Base-by-base conservation (phyloP, 2,113 vertebrate genomes). In the Hydrolagus affinis region DNA sequence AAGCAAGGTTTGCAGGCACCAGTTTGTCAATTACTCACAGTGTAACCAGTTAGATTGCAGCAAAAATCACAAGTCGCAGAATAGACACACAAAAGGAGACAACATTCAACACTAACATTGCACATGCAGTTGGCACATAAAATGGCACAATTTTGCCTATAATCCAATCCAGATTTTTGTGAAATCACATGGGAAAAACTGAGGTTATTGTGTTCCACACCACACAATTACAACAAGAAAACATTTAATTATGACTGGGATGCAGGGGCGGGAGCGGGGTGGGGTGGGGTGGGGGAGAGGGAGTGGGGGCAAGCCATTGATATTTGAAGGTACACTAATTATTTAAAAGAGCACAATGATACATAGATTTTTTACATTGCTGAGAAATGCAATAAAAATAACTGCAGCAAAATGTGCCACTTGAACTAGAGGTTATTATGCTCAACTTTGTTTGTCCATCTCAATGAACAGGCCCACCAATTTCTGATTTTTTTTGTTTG, bases 1-100 rank as follows among this genome's bases (percentile, higher is more conserved):
- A 83, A 83, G 78, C 78, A 66, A 83, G 60, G 60, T 83, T 66
- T 66, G 78, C 78, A 83, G 78, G 78, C 78, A 83, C 23, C 78
- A 83, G 78, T 66, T 83, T 83, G 78, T 83, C 66, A 44, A 66
- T 66, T 83, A 66, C 66, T 83, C 78, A 83, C 78, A 83, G 78
- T 83, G 78, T 83, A 32, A 32, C 78, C 78, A 83, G 78, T 83
- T 83, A 83, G 78, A 68, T 66, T 68, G 64, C 60, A 66, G 78
- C 78, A 83, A 64, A 44, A 44, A 66, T 68, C 23, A 83, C 23
- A 66, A 83, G 14, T 66, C 78, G 44, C 44, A 44, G 44, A 44
- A 83, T 83, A 83, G 59, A 44, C 28, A 83, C 15, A 30, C 62
- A 32, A 83, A 83, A 66, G 78, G 30, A 66, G 78, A 83, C 25